Evolutionary conservation across 1,140 invertebrate species (phyloP), one percentile per base, ranked within the genome.

Genomic region (Drosophila sp.): DNA sequence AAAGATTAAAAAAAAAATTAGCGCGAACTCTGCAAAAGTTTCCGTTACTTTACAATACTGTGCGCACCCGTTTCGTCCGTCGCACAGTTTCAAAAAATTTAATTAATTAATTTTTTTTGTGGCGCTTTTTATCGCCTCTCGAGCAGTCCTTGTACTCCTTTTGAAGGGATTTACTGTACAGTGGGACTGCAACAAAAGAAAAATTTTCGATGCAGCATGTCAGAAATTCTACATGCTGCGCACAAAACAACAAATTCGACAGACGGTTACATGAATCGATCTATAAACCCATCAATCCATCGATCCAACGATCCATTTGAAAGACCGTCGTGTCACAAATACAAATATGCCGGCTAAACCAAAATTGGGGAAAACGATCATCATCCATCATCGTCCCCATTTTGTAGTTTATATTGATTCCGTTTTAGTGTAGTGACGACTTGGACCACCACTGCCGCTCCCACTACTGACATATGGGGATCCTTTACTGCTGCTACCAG

Each of bases 221-320:
- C 56, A 60, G 10, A 8, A 40, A 23, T 40, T 3, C 33, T 61
- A 57, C 57, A 10, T 57, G 44, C 79, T 73, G 79, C 76, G 70
- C 68, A 87, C 82, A 74, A 86, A 89, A 83, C 78, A 90, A 87
- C 84, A 87, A 87, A 87, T 89, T 87, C 71, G 69, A 80, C 83
- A 66, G 76, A 87, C 72, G 64, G 32, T 40, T 33, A 27, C 60
- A 6, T 27, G n/a, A 41, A 55, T 66, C 57, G 60, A 17, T 7
- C 6, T 3, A 33, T 11, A 11, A 10, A 33, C 23, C 44, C 64
- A 17, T 10, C 3, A 10, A n/a, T 38, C 35, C 35, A 38, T 58
- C 10, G 50, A 54, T 54, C 50, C 50, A n/a, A 10, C 23, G 57
- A 50, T 7, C 32, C 4, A 29, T 29, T 27, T 50, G 44, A 44